A percentile compares a stretch with the other conserved stretches of the same genome.
Evolutionary conservation across 2,113 vertebrate genomes (phyloP).

Genomic region (Dinomys branickii): DNA sequence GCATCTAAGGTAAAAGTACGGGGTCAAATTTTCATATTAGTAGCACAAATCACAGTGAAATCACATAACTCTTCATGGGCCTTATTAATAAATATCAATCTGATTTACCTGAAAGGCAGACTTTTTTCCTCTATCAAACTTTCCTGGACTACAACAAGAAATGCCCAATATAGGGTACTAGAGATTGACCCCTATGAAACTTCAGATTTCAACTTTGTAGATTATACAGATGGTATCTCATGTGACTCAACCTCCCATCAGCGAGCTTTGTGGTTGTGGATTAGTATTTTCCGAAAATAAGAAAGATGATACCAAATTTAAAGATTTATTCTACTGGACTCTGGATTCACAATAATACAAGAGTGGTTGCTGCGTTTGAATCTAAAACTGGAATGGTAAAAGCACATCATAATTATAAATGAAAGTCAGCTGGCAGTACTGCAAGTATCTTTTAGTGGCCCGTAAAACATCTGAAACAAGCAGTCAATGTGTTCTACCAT

Average conservation of each 20-base stretch:
- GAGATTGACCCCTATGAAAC: neutral
- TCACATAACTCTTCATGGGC: neutral
- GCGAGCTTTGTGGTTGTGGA: neutral
- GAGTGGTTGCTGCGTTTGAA: constrained; percentile 6
- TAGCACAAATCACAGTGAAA: neutral
- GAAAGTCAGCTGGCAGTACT: neutral
- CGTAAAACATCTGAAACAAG: neutral
- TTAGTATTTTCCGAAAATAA: neutral
- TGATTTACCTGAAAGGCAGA: constrained; percentile 9
- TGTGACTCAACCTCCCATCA: neutral
- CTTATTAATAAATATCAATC: constrained; percentile 1
- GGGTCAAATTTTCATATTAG: neutral
- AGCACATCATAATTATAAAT: neutral
- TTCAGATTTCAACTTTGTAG: neutral
- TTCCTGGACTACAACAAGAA: neutral
- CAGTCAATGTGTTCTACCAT: neutral
- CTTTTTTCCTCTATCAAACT: neutral
- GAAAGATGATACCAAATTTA: neutral
- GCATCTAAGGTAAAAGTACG: neutral
- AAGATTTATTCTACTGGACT: neutral
- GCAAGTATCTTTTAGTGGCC: neutral
- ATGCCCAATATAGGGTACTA: neutral
- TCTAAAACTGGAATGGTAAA: neutral
- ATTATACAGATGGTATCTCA: neutral
- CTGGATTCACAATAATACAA: neutral